Conservation (phyloP, 2,113 vertebrate species). For the Blennius ocellaris region DNA sequence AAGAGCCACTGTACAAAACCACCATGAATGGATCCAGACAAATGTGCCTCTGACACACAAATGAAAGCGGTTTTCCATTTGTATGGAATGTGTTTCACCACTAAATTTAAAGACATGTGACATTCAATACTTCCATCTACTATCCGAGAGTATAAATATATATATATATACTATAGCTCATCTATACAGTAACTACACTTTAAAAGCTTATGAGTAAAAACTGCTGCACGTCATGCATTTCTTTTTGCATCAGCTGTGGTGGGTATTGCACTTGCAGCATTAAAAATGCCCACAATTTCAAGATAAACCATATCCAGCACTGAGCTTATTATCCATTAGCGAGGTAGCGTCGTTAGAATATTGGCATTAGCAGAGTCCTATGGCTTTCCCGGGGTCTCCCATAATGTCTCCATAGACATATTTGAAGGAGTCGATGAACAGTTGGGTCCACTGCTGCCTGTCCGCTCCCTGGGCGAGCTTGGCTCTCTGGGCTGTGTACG, state of each 20-base stretch:
- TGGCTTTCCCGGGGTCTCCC: slow-evolving; percentile 88
- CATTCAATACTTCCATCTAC: background rate
- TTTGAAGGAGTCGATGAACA: slow-evolving; percentile 98
- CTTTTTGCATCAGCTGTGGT: slow-evolving; percentile 47
- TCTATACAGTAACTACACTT: slow-evolving; percentile 1
- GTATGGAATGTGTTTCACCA: slow-evolving; percentile 31
- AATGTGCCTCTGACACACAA: slow-evolving; percentile 33
- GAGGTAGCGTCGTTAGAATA: slow-evolving; percentile 69
- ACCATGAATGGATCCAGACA: slow-evolving; percentile 50
- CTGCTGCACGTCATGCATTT: slow-evolving; percentile 51
- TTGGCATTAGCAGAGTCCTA: slow-evolving; percentile 88
- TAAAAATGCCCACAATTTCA: slow-evolving; percentile 45
- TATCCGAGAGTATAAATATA: background rate
- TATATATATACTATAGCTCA: background rate
- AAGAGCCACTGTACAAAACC: slow-evolving; percentile 41
- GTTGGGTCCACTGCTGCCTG: slow-evolving; percentile 93
- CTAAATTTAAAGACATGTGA: slow-evolving; percentile 41
- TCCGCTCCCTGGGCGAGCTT: slow-evolving; percentile 91
- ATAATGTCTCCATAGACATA: slow-evolving; percentile 94
- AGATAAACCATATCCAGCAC: slow-evolving; percentile 57
- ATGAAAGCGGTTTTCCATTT: slow-evolving; percentile 44
- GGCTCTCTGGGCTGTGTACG: slow-evolving; percentile 96
- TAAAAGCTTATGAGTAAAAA: slow-evolving; percentile 17
- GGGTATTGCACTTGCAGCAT: slow-evolving; percentile 42
- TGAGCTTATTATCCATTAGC: slow-evolving; percentile 68